These are phyloP conservation scores for Patiria pectinifera DNA, from an alignment of 53 echinoderm and acorn worm genomes.

Conservation along the genomic window DNA sequence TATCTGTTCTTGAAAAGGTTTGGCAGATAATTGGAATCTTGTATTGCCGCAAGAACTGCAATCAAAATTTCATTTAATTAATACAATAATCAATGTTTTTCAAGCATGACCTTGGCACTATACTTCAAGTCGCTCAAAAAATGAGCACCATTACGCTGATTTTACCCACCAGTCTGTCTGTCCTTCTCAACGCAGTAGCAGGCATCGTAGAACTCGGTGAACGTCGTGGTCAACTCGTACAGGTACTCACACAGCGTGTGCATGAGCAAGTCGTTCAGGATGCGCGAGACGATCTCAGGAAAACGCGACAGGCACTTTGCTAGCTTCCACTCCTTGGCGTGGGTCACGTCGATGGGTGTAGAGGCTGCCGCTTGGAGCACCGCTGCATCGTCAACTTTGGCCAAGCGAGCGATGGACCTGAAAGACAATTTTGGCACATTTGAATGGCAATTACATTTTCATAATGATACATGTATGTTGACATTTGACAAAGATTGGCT, in stretches of 20 bases:
- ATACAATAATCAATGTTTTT: no score
- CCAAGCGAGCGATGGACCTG: constrained; percentile 92
- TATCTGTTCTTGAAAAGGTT: no score
- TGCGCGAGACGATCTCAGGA: constrained; percentile 79
- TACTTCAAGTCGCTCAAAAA: background rate
- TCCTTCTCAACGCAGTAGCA: constrained; percentile 96
- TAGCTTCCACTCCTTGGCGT: constrained; percentile 96
- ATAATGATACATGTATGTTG: no score
- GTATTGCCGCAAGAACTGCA: no score
- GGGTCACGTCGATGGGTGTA: constrained; percentile 69
- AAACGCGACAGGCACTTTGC: constrained; percentile 87
- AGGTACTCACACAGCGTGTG: constrained; percentile 95
- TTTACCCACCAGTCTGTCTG: constrained; percentile 78
- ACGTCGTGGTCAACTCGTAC: constrained; percentile 94
- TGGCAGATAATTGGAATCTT: no score
- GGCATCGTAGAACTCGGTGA: constrained; percentile 97
- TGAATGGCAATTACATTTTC: background rate
- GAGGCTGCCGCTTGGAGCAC: constrained; percentile 75
- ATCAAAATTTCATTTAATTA: no score
- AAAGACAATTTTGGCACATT: background rate
- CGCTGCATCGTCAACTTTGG: constrained; percentile 69
- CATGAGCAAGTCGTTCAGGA: constrained; percentile 84
- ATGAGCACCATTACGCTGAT: background rate
- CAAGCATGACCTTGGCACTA: background rate
- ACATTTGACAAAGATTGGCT: no score